Percentiles rank a stretch among this genome's conserved stretches.
Evolutionary conservation across 1,140 invertebrate species (phyloP).

Genomic region (Venturia canescens): DNA sequence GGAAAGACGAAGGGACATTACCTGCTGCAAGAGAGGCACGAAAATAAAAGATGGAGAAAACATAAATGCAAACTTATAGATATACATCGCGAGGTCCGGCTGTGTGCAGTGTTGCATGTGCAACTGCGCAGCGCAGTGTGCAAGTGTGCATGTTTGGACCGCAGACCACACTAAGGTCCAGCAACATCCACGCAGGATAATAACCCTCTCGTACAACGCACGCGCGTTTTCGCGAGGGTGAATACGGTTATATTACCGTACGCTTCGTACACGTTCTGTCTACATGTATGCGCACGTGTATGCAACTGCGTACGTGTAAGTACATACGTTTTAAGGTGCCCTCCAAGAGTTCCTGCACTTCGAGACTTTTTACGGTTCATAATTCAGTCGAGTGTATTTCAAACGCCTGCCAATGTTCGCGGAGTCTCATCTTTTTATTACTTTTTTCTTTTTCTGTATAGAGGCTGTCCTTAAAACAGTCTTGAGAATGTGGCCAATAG

Average conservation of each 20-base stretch:
- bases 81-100: background rate
- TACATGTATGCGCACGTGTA: slow-evolving; percentile 1
- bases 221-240: slow-evolving; percentile 64
- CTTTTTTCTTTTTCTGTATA: no score
- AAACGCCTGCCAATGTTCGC: slow-evolving; percentile 73
- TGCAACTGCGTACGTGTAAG: slow-evolving; percentile 52
- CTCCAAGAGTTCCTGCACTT: slow-evolving; percentile 66
- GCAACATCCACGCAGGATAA: slow-evolving; percentile 67
- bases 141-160: slow-evolving; percentile 64
- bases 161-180: slow-evolving; percentile 71
- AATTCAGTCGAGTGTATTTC: slow-evolving; percentile 76
- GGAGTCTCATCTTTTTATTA: background rate
- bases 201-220: slow-evolving; percentile 62
- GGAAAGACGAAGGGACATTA: slow-evolving; percentile 8
- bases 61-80: slow-evolving; percentile 7
- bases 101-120: background rate
- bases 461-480: no score
- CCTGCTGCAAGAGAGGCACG: slow-evolving; percentile 1
- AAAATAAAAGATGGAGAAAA: slow-evolving; percentile 7
- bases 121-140: background rate
- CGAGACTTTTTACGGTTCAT: slow-evolving; percentile 75
- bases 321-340: slow-evolving; percentile 65
- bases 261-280: slow-evolving; percentile 50
- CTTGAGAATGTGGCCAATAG: no score
- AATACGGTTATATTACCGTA: slow-evolving; percentile 69